Evolutionary conservation across 2,888 invertebrate genomes (phyloP).

Genomic region (Orthosia incerta): DNA sequence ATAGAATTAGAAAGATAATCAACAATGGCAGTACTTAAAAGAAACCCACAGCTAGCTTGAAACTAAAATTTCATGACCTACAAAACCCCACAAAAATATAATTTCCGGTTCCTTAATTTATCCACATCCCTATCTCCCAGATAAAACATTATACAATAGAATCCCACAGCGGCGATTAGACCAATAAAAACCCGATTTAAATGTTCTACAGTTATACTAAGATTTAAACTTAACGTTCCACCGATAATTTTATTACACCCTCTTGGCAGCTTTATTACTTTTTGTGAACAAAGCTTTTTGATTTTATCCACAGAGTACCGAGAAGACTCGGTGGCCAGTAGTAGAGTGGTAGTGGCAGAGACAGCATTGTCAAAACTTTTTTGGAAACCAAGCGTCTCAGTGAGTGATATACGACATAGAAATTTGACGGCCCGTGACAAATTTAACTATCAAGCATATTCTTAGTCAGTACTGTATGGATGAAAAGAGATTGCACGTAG

Average conservation of each 20-base stretch:
- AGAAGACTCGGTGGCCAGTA: background rate
- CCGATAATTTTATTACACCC: slow-evolving; percentile 63
- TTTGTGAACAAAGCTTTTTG: slow-evolving; percentile 54
- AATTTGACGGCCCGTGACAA: no score
- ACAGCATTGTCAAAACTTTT: no score
- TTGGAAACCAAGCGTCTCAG: no score
- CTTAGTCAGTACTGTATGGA: no score
- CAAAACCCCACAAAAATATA: background rate
- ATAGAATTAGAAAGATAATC: no score
- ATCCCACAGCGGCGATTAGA: slow-evolving; percentile 78
- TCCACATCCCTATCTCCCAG: slow-evolving; percentile 3
- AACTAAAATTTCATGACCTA: background rate
- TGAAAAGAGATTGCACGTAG: no score
- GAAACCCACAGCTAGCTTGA: background rate
- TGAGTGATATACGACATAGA: no score
- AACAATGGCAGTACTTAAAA: background rate
- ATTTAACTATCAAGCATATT: no score
- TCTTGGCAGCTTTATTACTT: slow-evolving; percentile 55
- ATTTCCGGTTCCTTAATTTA: background rate
- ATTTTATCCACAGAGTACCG: slow-evolving; percentile 31
- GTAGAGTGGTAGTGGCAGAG: no score
- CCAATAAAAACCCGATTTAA: slow-evolving; percentile 74
- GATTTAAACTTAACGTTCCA: slow-evolving; percentile 57
- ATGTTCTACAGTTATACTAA: slow-evolving; percentile 61
- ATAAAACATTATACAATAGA: slow-evolving; percentile 52